Conservation (phyloP, 2,797 vertebrate genomes). For the Cyclopterus lumpus region DNA sequence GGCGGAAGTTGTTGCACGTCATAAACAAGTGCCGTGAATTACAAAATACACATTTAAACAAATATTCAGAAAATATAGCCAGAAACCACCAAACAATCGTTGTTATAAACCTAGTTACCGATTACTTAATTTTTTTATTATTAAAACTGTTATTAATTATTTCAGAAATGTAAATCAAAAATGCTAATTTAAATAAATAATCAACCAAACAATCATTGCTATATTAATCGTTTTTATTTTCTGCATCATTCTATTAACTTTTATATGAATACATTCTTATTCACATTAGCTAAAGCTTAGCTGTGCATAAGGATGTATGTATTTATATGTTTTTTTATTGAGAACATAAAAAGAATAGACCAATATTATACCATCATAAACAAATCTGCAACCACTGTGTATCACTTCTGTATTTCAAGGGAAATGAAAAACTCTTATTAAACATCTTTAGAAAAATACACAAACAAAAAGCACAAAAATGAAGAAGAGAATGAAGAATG, state of each 20-base stretch:
- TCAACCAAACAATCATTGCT: no score
- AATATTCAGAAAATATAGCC: neutral
- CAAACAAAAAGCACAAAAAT: neutral
- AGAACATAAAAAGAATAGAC: neutral
- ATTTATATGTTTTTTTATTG: neutral
- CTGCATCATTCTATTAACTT: neutral
- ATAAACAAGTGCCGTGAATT: neutral
- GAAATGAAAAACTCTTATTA: neutral
- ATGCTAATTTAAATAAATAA: no score
- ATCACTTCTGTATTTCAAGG: neutral
- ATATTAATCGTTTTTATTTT: no score
- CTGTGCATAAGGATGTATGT: neutral
- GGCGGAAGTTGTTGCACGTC: conserved; percentile 54
- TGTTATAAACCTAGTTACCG: neutral
- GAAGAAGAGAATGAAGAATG: conserved; percentile 4
- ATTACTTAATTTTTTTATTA: neutral
- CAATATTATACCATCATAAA: neutral
- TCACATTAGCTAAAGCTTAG: no score
- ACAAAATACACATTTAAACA: neutral
- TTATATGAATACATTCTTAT: no score
- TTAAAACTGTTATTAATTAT: neutral
- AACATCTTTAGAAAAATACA: neutral
- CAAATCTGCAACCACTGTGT: neutral
- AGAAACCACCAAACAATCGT: neutral
- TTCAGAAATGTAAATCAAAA: neutral